These are phyloP conservation scores for Cliona cf. orientalis DNA, from an alignment of 37 sponge, comb jelly and placozoan genomes.

Conservation along the genomic window DNA sequence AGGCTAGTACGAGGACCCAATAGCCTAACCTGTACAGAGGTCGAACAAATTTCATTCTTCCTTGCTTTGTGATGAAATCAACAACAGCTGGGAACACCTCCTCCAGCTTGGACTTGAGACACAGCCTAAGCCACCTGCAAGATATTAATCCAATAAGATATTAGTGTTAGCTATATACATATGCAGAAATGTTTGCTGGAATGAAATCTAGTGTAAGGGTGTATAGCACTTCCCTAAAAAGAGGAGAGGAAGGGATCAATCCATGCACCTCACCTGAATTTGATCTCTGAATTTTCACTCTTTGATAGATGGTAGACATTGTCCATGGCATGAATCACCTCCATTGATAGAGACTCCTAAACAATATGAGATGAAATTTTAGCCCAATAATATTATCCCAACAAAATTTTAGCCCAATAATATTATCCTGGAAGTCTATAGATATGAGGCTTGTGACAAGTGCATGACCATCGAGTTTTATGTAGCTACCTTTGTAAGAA, in stretches of 20 bases:
- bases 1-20: no score
- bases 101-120: constrained; percentile 52
- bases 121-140: constrained; percentile 73
- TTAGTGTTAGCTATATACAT: no score
- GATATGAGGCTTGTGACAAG: background rate
- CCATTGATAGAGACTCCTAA: constrained; percentile 51
- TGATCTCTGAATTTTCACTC: constrained; percentile 68
- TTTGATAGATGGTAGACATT: constrained; percentile 43
- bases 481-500: constrained; percentile 46
- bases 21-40: constrained; percentile 64
- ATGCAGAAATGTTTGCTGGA: no score
- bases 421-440: background rate
- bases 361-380: background rate
- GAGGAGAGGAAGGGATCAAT: background rate
- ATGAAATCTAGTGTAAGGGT: no score
- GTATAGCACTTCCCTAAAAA: background rate
- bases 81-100: constrained; percentile 61
- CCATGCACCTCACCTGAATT: constrained; percentile 38
- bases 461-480: background rate
- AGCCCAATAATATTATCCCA: background rate
- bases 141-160: no score
- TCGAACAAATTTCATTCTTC: constrained; percentile 90
- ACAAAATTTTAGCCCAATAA: no score
- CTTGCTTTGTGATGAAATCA: constrained; percentile 76
- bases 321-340: constrained; percentile 63